Conservation (phyloP, 2,888 invertebrate genomes). For the Biston betularia region DNA sequence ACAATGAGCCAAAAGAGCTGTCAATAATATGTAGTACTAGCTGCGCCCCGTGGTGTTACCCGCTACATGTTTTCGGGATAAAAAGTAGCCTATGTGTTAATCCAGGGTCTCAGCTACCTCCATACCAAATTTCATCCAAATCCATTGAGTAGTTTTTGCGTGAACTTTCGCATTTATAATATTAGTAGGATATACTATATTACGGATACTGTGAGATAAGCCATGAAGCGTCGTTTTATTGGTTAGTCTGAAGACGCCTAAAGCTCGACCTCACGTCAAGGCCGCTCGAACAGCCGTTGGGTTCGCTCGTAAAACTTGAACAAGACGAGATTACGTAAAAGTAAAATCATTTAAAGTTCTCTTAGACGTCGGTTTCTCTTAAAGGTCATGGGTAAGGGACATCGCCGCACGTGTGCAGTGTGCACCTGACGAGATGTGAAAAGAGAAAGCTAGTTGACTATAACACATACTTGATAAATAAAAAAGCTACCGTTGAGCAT, state of each 20-base stretch:
- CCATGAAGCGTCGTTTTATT: neutral
- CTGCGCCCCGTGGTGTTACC: too few relatives aligned
- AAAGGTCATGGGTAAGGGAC: slow-evolving; percentile 29
- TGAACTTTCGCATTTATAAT: too few relatives aligned
- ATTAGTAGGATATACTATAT: too few relatives aligned
- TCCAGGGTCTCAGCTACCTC: too few relatives aligned
- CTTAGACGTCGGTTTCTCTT: slow-evolving; percentile 25
- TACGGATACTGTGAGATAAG: too few relatives aligned
- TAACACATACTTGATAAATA: slow-evolving; percentile 35
- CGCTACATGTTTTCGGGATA: too few relatives aligned
- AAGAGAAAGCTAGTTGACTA: slow-evolving; percentile 37
- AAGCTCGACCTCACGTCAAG: slow-evolving; percentile 18
- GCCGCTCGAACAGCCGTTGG: slow-evolving; percentile 4
- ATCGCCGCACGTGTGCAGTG: slow-evolving; percentile 17
- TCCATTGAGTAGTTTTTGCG: too few relatives aligned
- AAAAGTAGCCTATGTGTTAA: too few relatives aligned
- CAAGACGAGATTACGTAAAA: slow-evolving; percentile 25
- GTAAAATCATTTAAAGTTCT: slow-evolving; percentile 23
- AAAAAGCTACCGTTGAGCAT: neutral
- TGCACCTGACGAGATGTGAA: slow-evolving; percentile 37
- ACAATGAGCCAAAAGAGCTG: too few relatives aligned
- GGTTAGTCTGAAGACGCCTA: neutral
- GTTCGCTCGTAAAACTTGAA: slow-evolving; percentile 20
- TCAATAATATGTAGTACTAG: too few relatives aligned
- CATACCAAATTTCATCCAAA: too few relatives aligned